Base-by-base conservation (phyloP, 2,113 vertebrate genomes). In the Hemicordylus capensis region DNA sequence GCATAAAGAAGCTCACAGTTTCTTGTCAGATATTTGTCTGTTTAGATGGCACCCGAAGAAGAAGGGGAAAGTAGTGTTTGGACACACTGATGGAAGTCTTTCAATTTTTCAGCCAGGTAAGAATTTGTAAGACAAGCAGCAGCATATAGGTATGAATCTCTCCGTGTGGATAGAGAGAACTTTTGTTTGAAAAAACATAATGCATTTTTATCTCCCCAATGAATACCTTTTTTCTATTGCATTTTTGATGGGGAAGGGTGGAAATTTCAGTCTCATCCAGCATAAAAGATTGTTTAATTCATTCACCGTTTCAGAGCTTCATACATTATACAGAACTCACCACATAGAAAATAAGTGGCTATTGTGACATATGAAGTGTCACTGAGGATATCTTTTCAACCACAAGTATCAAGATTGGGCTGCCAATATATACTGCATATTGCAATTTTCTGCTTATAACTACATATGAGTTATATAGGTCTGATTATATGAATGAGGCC, bases 41-140 rank as follows among this genome's bases (percentile, higher is more conserved):
- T 99, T 99, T 94, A 94, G 99, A 77, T 99, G 99, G 98, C 98
- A 99, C 82, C 96, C 98, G 1, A 95, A 95, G 74, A 98, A 97
- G 92, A 98, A 96, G 91, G 98, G 98, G n/a, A 99, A 99, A 81
- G 95, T 99, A 77, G 97, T 96, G 24, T 99, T 99, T 87, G 99
- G 99, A 48, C 99, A 99, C 93, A 97, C 96, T 3, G 98, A 99
- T 84, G 99, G 99, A 59, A 99, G 98, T 90, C 94, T 99, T 11
- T 99, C 98, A 15, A 89, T 99, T 91, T 99, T 99, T 90, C 99
- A 99, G 79, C 97, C 98, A 94, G 98, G 99, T 99, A 95, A 95
- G 91, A 87, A 64, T 46, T 0, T 24, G 1, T 84, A 22, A 76
- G 51, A 14, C 88, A 48, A 28, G 31, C 56, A 14, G 26, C 37